Percentiles rank a stretch among this genome's conserved stretches.
phyloP scores from a whole-genome alignment of 2,113 vertebrate species.

The Mobula hypostoma region DNA sequence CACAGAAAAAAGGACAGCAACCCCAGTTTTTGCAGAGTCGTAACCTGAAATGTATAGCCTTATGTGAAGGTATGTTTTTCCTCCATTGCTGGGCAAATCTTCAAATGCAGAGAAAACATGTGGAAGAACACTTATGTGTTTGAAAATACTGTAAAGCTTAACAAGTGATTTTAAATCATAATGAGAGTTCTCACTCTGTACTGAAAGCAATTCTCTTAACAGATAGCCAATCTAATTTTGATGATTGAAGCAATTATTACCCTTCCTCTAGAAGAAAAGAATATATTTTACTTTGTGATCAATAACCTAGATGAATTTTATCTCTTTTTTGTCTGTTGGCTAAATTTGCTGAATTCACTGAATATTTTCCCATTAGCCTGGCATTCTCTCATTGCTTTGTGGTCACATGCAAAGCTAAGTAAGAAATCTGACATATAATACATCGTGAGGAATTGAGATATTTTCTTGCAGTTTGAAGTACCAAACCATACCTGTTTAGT shows the following conservation, averaged over 20 bases:
- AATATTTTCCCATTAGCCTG: not conserved
- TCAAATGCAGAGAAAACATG: not conserved
- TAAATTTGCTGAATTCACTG: too few species aligned
- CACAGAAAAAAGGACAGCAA: constrained; percentile 80
- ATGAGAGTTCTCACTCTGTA: not conserved
- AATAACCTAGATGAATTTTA: not conserved
- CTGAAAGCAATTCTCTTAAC: not conserved
- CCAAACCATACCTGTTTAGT: not conserved
- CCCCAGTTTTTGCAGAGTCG: constrained; percentile 84
- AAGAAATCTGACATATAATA: not conserved
- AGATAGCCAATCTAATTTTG: not conserved
- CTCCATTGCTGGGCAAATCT: not conserved
- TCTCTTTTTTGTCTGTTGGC: not conserved
- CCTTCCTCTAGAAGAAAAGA: too few species aligned
- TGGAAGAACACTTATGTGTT: not conserved
- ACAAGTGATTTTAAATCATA: not conserved
- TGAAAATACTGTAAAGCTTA: not conserved
- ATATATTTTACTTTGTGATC: not conserved
- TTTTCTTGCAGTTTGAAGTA: not conserved
- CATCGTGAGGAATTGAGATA: not conserved
- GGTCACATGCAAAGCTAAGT: not conserved
- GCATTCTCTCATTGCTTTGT: not conserved
- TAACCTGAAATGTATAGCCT: constrained; percentile 87
- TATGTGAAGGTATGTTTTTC: constrained; percentile 78
- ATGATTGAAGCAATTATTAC: not conserved